Evolutionary conservation across 2,797 vertebrate species (phyloP).

Genomic region (Tamandua tetradactyla): DNA sequence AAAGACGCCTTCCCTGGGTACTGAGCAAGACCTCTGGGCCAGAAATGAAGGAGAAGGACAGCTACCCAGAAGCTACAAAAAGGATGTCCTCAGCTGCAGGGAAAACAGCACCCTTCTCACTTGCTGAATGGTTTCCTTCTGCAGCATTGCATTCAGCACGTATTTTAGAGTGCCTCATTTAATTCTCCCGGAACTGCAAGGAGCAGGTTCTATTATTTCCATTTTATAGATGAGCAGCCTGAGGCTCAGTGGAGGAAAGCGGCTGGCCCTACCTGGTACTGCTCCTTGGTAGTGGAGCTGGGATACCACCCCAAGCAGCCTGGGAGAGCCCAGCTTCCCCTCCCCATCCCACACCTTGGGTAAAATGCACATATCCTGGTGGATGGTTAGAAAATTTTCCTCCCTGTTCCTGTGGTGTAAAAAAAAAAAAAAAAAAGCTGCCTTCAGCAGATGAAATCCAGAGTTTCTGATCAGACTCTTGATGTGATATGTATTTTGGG

Average conservation of each 20-base stretch:
- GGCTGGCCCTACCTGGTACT: no score
- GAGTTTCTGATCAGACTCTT: background rate
- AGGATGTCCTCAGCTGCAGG: background rate
- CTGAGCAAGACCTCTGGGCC: background rate
- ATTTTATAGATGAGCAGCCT: background rate
- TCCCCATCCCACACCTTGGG: fast-evolving
- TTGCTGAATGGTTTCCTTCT: background rate
- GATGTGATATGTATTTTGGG: background rate
- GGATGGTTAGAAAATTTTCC: background rate
- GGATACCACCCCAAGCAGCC: background rate
- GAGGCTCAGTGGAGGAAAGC: background rate
- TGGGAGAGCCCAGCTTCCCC: background rate
- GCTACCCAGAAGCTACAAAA: background rate
- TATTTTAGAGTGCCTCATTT: background rate
- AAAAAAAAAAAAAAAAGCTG: background rate
- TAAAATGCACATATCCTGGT: background rate
- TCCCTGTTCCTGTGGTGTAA: background rate
- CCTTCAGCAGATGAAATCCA: background rate
- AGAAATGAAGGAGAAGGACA: background rate
- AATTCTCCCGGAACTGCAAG: background rate
- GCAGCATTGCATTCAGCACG: background rate
- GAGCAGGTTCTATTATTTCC: background rate
- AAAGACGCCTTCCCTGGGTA: background rate
- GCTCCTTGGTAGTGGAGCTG: no score
- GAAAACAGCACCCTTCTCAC: background rate